Conservation (phyloP, 2,113 vertebrate genomes). For the Pelodiscus sinensis region DNA sequence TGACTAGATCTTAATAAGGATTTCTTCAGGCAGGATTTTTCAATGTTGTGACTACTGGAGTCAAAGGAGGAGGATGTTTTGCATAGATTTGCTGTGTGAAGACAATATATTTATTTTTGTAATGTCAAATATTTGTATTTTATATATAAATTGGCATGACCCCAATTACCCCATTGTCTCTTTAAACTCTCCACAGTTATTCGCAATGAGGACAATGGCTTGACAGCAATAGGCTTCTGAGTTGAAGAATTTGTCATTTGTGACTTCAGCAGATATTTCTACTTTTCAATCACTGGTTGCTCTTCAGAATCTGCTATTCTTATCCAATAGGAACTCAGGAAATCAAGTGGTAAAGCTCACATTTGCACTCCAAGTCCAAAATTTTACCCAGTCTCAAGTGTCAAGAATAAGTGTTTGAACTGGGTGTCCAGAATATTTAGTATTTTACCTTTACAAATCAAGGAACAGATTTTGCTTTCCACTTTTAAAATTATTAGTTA, state of each 20-base stretch:
- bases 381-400: conserved; percentile 26
- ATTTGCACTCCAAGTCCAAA: conserved; percentile 45
- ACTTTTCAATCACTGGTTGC: conserved; percentile 61
- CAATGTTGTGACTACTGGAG: conserved; percentile 28
- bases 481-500: conserved; percentile 32
- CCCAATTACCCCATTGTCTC: conserved; percentile 48
- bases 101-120: conserved; percentile 10
- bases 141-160: background rate
- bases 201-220: conserved; percentile 63
- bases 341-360: conserved; percentile 27
- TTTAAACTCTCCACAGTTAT: conserved; percentile 40
- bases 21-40: background rate
- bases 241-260: conserved; percentile 44
- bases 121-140: background rate
- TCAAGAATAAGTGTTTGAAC: background rate
- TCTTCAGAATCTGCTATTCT: conserved; percentile 15
- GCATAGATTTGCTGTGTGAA: background rate
- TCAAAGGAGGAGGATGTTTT: background rate
- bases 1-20: background rate
- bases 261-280: conserved; percentile 43
- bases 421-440: conserved; percentile 24
- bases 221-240: conserved; percentile 31
- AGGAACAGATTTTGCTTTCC: conserved; percentile 40
- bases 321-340: conserved; percentile 31
- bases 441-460: conserved; percentile 31